Evolutionary conservation across 2,888 invertebrate species (phyloP), one percentile per base, ranked within the genome.

Genomic region (Steinernema hermaphroditum): DNA sequence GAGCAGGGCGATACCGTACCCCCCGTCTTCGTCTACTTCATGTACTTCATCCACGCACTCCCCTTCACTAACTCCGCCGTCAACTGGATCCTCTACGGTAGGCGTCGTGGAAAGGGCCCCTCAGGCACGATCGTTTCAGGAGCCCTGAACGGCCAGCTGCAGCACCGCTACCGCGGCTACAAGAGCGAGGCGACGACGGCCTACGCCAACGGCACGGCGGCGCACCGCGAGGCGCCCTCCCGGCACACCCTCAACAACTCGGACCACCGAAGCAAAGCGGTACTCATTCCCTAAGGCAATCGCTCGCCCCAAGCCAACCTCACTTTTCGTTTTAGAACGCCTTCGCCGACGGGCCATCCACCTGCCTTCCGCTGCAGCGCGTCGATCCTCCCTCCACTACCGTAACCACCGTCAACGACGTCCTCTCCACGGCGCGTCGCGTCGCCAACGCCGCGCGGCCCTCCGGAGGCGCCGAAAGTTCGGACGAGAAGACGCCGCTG

Each of bases 21-120:
- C 6, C 43, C 73, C 1, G 54, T 76, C 22, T 85, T 85, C 57
- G 85, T 85, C 22, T 85, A 85, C 71, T 80, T 81, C 68, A 85
- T 85, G 85, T 85, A 85, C 74, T 83, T 85, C 72, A 85, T 85
- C 72, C 84, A 85, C 70, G 85, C 85, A 9, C 76, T 85, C 8
- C 85, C 85, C 6, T 85, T 85, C 77, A 85, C 83, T 4, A 85
- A 85, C 73, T 84, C 83, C 1, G 84, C 85, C 1, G 77, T 85
- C 27, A 85, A 85, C 69, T 85, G 85, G 85, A 84, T 85, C 54
- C 71, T 85, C 32, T 85, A 85, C 73, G 85, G 85, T 84, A 72
- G 43, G 72, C n/a, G n/a, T n/a, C n/a, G n/a, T n/a, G n/a, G n/a
- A n/a, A n/a, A n/a, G n/a, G n/a, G n/a, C n/a, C n/a, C n/a, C n/a